These are phyloP conservation scores for Engystomops pustulosus DNA, from an alignment of 2,113 vertebrate genomes.

Conservation along the genomic window DNA sequence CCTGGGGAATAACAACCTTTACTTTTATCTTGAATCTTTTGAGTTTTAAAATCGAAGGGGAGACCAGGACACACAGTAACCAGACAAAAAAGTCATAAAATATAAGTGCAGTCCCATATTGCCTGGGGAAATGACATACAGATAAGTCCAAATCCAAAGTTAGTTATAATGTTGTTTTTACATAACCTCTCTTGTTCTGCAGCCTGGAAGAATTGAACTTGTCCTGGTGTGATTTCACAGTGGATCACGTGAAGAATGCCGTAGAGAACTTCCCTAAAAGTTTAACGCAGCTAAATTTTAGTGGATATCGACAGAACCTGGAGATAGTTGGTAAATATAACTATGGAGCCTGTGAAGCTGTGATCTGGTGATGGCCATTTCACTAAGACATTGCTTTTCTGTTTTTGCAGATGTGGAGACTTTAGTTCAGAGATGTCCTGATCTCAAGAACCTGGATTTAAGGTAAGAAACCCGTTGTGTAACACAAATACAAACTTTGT, in stretches of 20 bases:
- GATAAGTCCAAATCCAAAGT: too few relatives aligned
- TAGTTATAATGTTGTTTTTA: too few relatives aligned
- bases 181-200: slow-evolving; percentile 31
- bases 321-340: slow-evolving; percentile 76
- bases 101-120: too few relatives aligned
- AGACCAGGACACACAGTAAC: too few relatives aligned
- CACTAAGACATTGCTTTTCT: neutral
- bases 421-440: slow-evolving; percentile 82
- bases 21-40: too few relatives aligned
- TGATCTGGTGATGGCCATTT: too few relatives aligned
- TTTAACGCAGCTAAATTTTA: slow-evolving; percentile 86
- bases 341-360: too few relatives aligned
- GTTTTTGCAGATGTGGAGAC: slow-evolving; percentile 80
- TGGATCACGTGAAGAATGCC: slow-evolving; percentile 77
- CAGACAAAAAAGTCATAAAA: too few relatives aligned
- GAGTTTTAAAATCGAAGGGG: too few relatives aligned
- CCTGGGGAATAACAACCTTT: too few relatives aligned
- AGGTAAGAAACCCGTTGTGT: slow-evolving; percentile 74
- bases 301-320: slow-evolving; percentile 91
- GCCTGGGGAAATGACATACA: too few relatives aligned
- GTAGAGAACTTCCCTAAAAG: slow-evolving; percentile 72
- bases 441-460: slow-evolving; percentile 83
- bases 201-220: slow-evolving; percentile 87
- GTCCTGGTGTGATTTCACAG: slow-evolving; percentile 89
- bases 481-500: too few relatives aligned